Base-by-base conservation (phyloP, 1,140 invertebrate species). In the Pogonomyrmex californicus region DNA sequence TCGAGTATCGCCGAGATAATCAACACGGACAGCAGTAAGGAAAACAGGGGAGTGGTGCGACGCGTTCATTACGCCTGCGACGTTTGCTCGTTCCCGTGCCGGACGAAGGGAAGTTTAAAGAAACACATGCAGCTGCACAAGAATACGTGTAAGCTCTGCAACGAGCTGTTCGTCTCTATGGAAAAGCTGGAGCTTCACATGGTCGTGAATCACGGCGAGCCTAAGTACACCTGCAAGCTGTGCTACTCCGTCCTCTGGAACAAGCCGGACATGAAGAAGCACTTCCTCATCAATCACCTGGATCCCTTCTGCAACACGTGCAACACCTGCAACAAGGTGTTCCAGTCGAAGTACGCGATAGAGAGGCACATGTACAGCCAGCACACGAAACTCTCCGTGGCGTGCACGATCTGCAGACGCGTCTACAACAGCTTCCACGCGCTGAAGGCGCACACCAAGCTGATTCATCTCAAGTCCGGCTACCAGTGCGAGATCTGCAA, bases 401-500 rank as follows among this genome's bases (percentile, higher is more conserved):
- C 38, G 6, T 83, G 79, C 68, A 83, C 68, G 2, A 30, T 83
- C 56, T 83, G 79, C 12, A 83, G 49, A 73, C 68, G 79, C 68
- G 56, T 49, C 33, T 83, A 49, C n/a, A 60, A 44, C 10, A 73
- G 33, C 7, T 60, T 17, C 5, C 12, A 30, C 1, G 62, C 66
- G 3, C 33, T 83, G 30, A 83, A 47, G n/a, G 12, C 66, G 33
- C 79, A 83, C 12, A 83, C 44, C 44, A 73, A 44, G 12, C 68
- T 75, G 10, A 44, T 62, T 33, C 79, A 83, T 4, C 30, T 83
- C 7, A 83, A 83, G 44, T 60, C 79, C 4, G 79, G 79, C 6
- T 83, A 75, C 68, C 68, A 83, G n/a, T 83, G 79, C 12, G 68
- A 54, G 9, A 47, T 83, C 33, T 83, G 79, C 41, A 73, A 58